Conservation (phyloP, 2,113 vertebrate species). For the Monopterus albus region DNA sequence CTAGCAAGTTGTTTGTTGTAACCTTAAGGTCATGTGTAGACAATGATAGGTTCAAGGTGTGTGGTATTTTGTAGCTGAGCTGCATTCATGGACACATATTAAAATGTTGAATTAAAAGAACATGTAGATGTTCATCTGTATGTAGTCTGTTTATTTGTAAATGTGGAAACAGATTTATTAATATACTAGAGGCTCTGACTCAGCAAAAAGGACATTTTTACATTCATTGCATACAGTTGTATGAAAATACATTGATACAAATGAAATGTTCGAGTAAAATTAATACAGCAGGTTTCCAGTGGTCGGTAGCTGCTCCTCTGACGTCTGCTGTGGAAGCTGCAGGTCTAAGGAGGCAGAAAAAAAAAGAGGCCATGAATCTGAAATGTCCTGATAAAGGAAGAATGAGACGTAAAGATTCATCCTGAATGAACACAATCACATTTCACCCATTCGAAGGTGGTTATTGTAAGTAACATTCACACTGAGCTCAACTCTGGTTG, state of each 20-base stretch:
- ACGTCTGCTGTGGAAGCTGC: constrained; percentile 14
- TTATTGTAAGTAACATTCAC: too few relatives aligned
- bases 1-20: constrained; percentile 45
- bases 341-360: constrained; percentile 61
- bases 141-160: constrained; percentile 21
- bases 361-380: neutral
- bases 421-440: neutral
- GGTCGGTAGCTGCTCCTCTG: constrained; percentile 6
- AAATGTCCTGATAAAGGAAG: neutral
- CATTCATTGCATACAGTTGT: neutral
- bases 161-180: neutral
- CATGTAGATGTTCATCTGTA: constrained; percentile 50
- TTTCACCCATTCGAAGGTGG: neutral
- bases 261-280: neutral
- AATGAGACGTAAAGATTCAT: neutral
- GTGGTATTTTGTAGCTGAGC: constrained; percentile 65
- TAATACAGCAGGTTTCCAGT: constrained; percentile 22
- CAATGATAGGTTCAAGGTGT: constrained; percentile 54
- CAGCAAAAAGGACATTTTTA: too few relatives aligned
- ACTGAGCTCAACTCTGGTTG: too few relatives aligned
- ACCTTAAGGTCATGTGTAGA: constrained; percentile 53
- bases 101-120: constrained; percentile 72
- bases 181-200: neutral
- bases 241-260: neutral
- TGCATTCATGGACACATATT: constrained; percentile 71